Evolutionary conservation across 2,113 vertebrate genomes (phyloP), one percentile per base, ranked within the genome.

Genomic region (Anguilla japonica): DNA sequence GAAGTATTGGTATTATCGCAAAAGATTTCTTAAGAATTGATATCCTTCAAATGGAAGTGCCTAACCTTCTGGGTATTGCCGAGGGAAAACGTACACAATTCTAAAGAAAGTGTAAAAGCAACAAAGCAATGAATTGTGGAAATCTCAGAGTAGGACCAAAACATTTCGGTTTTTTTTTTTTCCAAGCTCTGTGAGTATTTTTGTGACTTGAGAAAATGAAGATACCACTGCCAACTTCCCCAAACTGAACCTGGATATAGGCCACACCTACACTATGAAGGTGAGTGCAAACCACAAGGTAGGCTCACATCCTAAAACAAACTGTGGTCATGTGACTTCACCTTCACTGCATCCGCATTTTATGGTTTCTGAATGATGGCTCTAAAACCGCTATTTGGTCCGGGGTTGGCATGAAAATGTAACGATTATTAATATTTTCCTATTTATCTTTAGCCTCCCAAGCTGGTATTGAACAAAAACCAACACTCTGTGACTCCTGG

Each of bases 281-380:
- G 83, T 86, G 9, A 82, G 75, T 8, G 5, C 83, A 83, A 87
- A 90, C 90, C 88, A 88, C 89, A 91, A 88, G 84, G 87, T 84
- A 60, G 82, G 79, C 86, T 93, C 91, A 90, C 84, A 91, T 91
- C 91, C 91, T 91, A 83, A 86, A 92, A 89, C 40, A 57, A 26
- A 26, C 82, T 43, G 6, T 15, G 57, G 84, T 78, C 90, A 89
- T 87, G 90, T 89, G 89, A 92, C 85, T 82, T 87, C 53, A 79
- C 82, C 86, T 87, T 85, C 88, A 86, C 90, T 87, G 89, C 87
- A 91, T 91, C 92, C 85, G 87, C 91, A 90, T 92, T 91, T 89
- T 46, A 87, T 18, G 81, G 90, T 93, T 91, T 92, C 91, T 86
- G 85, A 88, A 91, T 91, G 87, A 91, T 83, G 29, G 34, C 82